A percentile compares a stretch with the other conserved stretches of the same genome.
Conservation (phyloP, 2,797 vertebrate genomes). For the Periophthalmus magnuspinnatus region DNA sequence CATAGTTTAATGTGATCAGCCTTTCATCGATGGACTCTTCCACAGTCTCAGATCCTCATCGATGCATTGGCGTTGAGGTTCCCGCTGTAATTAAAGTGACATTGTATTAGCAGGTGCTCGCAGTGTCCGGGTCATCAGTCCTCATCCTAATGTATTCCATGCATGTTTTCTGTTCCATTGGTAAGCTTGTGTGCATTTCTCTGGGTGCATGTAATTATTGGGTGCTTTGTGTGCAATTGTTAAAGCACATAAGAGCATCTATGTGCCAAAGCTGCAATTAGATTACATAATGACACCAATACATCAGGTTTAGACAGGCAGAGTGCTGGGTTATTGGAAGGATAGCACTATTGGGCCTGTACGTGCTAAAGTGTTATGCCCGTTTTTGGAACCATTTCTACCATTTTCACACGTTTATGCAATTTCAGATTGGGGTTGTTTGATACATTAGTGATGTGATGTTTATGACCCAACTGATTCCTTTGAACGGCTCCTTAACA, state of each 20-base stretch:
- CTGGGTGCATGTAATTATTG: constrained; percentile 40
- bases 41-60: background rate
- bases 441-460: background rate
- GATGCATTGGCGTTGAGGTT: background rate
- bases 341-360: background rate
- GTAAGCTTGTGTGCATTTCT: constrained; percentile 17
- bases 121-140: background rate
- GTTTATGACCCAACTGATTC: too few species aligned
- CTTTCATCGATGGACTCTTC: background rate
- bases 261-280: constrained; percentile 46
- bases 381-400: background rate
- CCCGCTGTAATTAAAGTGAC: constrained; percentile 14
- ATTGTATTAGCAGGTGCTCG: constrained; percentile 19
- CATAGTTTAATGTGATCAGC: background rate
- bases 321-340: constrained; percentile 13
- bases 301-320: constrained; percentile 33
- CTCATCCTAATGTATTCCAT: constrained; percentile 18
- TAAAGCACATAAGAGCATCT: constrained; percentile 36
- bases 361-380: constrained; percentile 6
- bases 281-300: constrained; percentile 51
- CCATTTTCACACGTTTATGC: constrained; percentile 11
- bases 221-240: constrained; percentile 47
- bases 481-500: too few species aligned
- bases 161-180: constrained; percentile 33
- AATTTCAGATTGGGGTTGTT: background rate